Evolutionary conservation across 2,113 vertebrate genomes (phyloP), one percentile per base, ranked within the genome.

Genomic region (Entomyzon cyanotis): DNA sequence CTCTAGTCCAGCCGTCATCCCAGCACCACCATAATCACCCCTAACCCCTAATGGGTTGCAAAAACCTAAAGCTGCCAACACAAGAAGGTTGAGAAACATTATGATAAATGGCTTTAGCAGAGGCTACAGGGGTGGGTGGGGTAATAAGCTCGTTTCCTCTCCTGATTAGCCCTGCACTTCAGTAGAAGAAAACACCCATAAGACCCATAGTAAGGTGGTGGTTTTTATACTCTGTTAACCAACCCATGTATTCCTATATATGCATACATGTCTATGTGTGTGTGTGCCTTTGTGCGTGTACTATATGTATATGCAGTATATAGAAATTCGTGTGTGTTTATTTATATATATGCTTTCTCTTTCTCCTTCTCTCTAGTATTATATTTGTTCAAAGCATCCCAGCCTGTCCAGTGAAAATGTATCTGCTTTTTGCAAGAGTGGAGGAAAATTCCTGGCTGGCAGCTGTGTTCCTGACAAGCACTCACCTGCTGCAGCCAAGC

Each of bases 161-260:
- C 75, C 68, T 65, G 90, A 96, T 96, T 90, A 93, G 95, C 70
- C 50, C 33, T 47, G 89, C 41, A 42, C 82, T 65, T 80, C 86
- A 73, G 49, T 69, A 25, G 31, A 55, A 58, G 82, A 92, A 76
- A 92, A 90, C 82, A 87, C 82, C 59, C 67, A 0, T 33, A 50
- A 49, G 31, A 59, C 62, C 56, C 22, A 21, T 1, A 68, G 20
- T 63, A 42, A n/a, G 31, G 60, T 65, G 46, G 15, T 6, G 12
- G 4, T 4, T 5, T 68, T 67, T 64, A 19, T 7, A 67, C 20
- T 33, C 42, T 83, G 6, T 69, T 63, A 50, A 85, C 47, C 41
- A 76, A 12, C 5, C 8, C 2, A 5, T 5, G 2, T 60, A 52
- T 44, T 68, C 44, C 8, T 18, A 15, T 52, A 27, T 63, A 28